Percentiles rank a stretch among this genome's conserved stretches.
Evolutionary conservation across 1,140 invertebrate species (phyloP).

Genomic region (Tetramorium parvispinum): DNA sequence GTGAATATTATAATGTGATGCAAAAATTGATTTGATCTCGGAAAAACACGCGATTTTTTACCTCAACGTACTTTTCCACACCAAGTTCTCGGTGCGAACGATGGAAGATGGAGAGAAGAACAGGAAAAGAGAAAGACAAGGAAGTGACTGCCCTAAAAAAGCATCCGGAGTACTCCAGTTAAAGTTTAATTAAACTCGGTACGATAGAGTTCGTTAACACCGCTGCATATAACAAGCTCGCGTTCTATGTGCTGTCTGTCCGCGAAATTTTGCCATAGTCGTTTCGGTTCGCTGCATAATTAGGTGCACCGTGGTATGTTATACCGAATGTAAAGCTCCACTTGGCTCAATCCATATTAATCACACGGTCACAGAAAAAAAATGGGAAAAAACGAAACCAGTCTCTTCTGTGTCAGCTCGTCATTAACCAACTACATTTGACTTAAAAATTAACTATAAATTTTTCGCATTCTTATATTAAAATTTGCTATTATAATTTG

Average conservation of each 20-base stretch:
- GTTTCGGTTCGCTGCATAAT: conserved; percentile 72
- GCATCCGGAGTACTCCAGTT: conserved; percentile 53
- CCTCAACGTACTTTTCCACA: not conserved
- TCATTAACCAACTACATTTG: not conserved
- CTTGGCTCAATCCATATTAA: conserved; percentile 33
- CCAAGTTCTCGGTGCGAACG: not conserved
- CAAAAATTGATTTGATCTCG: conserved; percentile 19
- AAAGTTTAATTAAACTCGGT: conserved; percentile 78
- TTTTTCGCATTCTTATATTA: not conserved
- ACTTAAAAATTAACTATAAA: not conserved
- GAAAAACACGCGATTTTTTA: conserved; percentile 9
- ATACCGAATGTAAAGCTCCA: conserved; percentile 31
- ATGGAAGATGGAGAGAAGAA: not conserved
- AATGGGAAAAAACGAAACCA: not conserved
- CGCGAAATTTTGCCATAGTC: conserved; percentile 66
- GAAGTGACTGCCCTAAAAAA: conserved; percentile 61
- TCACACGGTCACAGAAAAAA: not conserved
- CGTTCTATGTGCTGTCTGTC: conserved; percentile 61
- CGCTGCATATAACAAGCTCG: conserved; percentile 50
- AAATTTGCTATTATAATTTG: not conserved
- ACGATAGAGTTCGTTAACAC: conserved; percentile 75
- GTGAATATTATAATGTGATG: not conserved
- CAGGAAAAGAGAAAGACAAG: conserved; percentile 31
- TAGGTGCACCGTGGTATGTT: conserved; percentile 68
- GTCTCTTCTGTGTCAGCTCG: not conserved